phyloP scores from a whole-genome alignment of 2,888 invertebrate genomes.

The Chloroclysta siterata region DNA sequence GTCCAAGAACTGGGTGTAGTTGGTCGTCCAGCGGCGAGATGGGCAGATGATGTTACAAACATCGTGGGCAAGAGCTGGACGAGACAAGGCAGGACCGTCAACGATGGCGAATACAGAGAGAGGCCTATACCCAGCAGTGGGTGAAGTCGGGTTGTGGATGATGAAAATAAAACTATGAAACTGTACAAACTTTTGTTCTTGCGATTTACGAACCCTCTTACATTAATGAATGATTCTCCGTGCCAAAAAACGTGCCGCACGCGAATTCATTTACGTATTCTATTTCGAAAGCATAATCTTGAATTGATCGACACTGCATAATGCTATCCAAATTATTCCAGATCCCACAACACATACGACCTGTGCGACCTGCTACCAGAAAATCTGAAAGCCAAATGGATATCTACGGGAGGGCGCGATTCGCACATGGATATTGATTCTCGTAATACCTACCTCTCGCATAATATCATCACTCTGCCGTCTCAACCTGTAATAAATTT shows the following conservation, averaged over 20 bases:
- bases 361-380: conserved; percentile 43
- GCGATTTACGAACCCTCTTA: neutral
- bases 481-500: neutral
- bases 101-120: too few relatives aligned
- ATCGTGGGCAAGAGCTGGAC: too few relatives aligned
- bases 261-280: neutral
- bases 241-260: neutral
- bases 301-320: conserved; percentile 18
- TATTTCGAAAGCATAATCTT: neutral
- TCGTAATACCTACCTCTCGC: neutral
- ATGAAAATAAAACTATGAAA: too few relatives aligned
- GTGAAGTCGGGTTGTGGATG: too few relatives aligned
- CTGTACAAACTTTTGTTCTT: too few relatives aligned
- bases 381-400: conserved; percentile 48
- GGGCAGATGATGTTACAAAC: too few relatives aligned
- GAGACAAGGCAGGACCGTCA: too few relatives aligned
- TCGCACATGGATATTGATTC: conserved; percentile 57
- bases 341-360: conserved; percentile 48
- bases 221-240: neutral
- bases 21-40: too few relatives aligned
- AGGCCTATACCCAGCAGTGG: too few relatives aligned
- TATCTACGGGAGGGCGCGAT: conserved; percentile 60
- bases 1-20: too few relatives aligned
- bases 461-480: neutral
- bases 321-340: conserved; percentile 39